Evolutionary conservation across 2,888 invertebrate genomes (phyloP), one percentile per base, ranked within the genome.

Genomic region (Lamellibrachia columna): DNA sequence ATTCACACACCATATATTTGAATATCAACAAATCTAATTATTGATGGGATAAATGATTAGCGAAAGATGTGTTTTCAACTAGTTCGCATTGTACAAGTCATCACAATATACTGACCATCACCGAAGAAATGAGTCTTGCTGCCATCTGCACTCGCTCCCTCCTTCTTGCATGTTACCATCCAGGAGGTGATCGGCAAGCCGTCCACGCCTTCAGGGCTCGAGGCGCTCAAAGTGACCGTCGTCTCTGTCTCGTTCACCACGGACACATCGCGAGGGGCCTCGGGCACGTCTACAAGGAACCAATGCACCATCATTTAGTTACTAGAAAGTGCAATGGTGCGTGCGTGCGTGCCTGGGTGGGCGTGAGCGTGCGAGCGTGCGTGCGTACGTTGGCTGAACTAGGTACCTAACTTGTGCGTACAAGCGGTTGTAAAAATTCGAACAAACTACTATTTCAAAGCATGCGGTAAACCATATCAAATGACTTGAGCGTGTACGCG

Each of bases 101-200:
- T 75, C 75, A 75, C 1, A 75, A 91, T 15, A 15, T 40, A 91
- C 92, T 2, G 22, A 93, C 93, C 93, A 7, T 91, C 92, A 4
- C 93, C 92, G 52, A 93, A 93, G 92, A 93, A 92, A 92, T 60
- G 75, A 52, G 92, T 93, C 52, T 91, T 90, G n/a, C 91, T 90
- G 52, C 91, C 53, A 4, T 11, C 52, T 11, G 28, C 58, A 3
- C 58, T 60, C 58, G 60, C 91, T 52, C 91, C 92, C 58, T 91
- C 91, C 75, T 75, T 92, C 75, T 75, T 6, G n/a, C 22, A 93
- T 28, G 58, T 60, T 90, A 94, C 92, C 90, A 53, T 60, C 93
- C 93, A 94, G 90, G 92, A 91, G 40, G 93, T 93, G 55, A 94
- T 93, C 7, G 93, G 92, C 58, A 93, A 91, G 8, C 93, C 93